Base-by-base conservation (phyloP, 2,113 vertebrate species). In the Chionodraco myersi region DNA sequence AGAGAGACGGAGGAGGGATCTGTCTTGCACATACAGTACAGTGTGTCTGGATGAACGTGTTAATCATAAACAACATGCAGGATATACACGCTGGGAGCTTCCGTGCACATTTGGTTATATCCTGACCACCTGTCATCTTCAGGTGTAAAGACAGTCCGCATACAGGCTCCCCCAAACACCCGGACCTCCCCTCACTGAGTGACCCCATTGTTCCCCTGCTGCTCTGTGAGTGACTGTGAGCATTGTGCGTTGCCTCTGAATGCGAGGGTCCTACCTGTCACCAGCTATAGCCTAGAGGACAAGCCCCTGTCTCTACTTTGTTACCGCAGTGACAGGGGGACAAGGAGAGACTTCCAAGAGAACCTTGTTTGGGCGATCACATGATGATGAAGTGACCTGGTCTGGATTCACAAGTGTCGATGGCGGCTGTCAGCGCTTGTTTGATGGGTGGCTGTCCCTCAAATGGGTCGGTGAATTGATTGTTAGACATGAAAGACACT, bases 341-440 rank as follows among this genome's bases (percentile, higher is more conserved):
- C 88, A 89, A 85, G 85, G 65, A 61, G 75, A 70, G 30, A 73
- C 86, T 82, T 93, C 88, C 80, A 89, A 82, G 53, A 56, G 79
- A 71, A 85, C 90, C 84, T 91, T 91, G 92, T 93, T 86, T 86
- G 72, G 63, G 73, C 68, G 81, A 87, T 90, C 86, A 66, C 79
- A 90, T 89, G 89, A 91, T 84, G 86, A 90, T 77, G 77, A 85
- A 89, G 85, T 72, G 89, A 81, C 60, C 82, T 57, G 77, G 58
- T 87, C 41, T 61, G 87, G 89, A 93, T 90, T 92, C 91, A 72
- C 87, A 79, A 79, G 87, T 86, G 92, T 87, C 63, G 91, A 94
- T 63, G 68, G 80, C 18, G 65, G 84, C 87, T 91, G 88, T 93
- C 91, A 81, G 72, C 83, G 11, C 87, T 85, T 84, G 71, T 86